Conservation (phyloP, 1,140 invertebrate genomes). For the Spodoptera litura region DNA sequence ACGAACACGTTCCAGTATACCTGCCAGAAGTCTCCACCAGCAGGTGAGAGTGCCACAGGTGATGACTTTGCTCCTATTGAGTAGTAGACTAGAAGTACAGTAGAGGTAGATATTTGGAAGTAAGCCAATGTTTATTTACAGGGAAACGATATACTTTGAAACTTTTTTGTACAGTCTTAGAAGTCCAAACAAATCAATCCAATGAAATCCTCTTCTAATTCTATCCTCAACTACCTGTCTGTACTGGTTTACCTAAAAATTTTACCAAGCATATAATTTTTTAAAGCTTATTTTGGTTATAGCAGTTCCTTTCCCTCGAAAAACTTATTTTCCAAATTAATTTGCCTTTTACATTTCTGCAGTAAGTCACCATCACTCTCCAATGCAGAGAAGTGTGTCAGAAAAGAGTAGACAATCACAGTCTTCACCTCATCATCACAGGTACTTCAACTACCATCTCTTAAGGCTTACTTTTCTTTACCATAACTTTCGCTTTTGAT, state of each 20-base stretch:
- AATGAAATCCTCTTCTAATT: no score
- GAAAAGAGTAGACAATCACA: constrained; percentile 85
- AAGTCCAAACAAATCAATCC: no score
- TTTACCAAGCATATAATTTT: no score
- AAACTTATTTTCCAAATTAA: background rate
- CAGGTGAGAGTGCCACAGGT: constrained; percentile 67
- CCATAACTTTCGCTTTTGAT: no score
- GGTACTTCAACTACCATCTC: constrained; percentile 54
- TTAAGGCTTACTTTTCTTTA: background rate
- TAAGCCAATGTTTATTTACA: no score
- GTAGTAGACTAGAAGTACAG: constrained; percentile 11
- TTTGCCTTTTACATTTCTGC: background rate
- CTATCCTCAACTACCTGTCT: no score
- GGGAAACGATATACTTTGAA: no score
- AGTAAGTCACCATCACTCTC: constrained; percentile 78
- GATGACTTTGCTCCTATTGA: background rate
- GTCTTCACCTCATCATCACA: constrained; percentile 77
- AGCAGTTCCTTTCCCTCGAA: background rate
- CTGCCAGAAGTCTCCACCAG: constrained; percentile 84
- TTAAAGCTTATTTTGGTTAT: no score
- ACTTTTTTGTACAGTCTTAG: no score
- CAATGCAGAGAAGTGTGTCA: constrained; percentile 87
- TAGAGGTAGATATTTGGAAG: background rate
- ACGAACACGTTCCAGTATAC: constrained; percentile 88
- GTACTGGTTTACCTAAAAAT: no score